These are phyloP conservation scores for Pantala flavescens DNA, from an alignment of 1,140 invertebrate species.

Conservation along the genomic window DNA sequence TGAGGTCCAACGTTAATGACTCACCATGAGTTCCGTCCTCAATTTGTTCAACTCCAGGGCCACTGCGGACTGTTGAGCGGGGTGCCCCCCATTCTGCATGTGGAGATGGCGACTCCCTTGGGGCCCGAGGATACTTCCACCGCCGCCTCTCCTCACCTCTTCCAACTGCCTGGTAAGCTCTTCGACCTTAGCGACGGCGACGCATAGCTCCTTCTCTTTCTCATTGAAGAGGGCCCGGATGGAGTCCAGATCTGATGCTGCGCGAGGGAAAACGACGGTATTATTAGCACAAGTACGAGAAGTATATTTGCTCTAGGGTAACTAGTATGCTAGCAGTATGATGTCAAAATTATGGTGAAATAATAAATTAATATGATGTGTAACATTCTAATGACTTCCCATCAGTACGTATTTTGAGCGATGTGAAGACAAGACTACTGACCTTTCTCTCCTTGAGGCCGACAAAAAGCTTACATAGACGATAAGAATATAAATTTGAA, in stretches of 20 bases:
- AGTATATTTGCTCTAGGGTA: no score
- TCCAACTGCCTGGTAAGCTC: slow-evolving; percentile 88
- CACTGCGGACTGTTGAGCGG: slow-evolving; percentile 50
- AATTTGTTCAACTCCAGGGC: slow-evolving; percentile 83
- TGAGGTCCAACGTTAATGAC: slow-evolving; percentile 25
- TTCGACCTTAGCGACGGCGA: slow-evolving; percentile 92
- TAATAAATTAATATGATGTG: no score
- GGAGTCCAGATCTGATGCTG: slow-evolving; percentile 88
- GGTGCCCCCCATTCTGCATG: background rate
- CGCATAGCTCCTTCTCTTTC: slow-evolving; percentile 89
- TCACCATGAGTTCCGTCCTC: slow-evolving; percentile 78
- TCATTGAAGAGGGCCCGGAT: slow-evolving; percentile 93
- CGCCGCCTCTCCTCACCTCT: slow-evolving; percentile 59
- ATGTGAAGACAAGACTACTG: no score
- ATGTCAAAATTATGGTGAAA: no score
- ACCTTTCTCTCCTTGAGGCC: no score
- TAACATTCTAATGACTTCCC: no score
- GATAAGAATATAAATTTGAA: no score
- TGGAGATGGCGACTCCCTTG: slow-evolving; percentile 21
- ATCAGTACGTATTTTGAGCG: no score
- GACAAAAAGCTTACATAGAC: no score
- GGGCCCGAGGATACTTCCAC: slow-evolving; percentile 39
- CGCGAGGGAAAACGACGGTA: slow-evolving; percentile 25
- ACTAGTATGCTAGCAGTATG: no score
- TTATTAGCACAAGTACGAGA: background rate